These are phyloP conservation scores for Oreortyx pictus DNA, from an alignment of 2,797 vertebrate genomes.

Conservation along the genomic window DNA sequence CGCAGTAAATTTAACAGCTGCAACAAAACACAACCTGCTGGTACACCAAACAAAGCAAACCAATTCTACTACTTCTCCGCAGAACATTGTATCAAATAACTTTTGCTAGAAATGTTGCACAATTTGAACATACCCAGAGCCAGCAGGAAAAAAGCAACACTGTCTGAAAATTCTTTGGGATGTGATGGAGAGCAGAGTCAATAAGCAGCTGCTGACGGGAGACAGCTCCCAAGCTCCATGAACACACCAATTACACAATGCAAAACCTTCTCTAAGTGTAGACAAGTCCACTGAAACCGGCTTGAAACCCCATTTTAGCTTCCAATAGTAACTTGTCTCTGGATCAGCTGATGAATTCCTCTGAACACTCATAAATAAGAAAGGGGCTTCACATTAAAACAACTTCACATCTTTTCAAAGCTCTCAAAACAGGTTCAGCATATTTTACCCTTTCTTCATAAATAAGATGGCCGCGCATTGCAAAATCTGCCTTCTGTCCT, in stretches of 20 bases:
- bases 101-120: background rate
- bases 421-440: background rate
- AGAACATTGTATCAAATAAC: background rate
- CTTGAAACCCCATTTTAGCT: background rate
- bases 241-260: background rate
- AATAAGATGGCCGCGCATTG: background rate
- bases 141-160: background rate
- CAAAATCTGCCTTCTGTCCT: background rate
- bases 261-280: background rate
- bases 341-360: background rate
- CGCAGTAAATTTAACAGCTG: slow-evolving; percentile 15
- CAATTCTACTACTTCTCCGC: background rate
- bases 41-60: background rate
- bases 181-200: background rate
- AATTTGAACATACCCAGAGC: background rate
- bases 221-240: background rate
- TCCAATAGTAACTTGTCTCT: background rate
- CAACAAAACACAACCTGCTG: background rate
- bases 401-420: background rate
- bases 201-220: background rate
- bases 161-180: background rate
- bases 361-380: background rate
- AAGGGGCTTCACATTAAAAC: background rate
- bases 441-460: background rate
- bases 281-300: background rate